Evolutionary conservation across 2,113 vertebrate species (phyloP).

Genomic region (Saguinus midas): DNA sequence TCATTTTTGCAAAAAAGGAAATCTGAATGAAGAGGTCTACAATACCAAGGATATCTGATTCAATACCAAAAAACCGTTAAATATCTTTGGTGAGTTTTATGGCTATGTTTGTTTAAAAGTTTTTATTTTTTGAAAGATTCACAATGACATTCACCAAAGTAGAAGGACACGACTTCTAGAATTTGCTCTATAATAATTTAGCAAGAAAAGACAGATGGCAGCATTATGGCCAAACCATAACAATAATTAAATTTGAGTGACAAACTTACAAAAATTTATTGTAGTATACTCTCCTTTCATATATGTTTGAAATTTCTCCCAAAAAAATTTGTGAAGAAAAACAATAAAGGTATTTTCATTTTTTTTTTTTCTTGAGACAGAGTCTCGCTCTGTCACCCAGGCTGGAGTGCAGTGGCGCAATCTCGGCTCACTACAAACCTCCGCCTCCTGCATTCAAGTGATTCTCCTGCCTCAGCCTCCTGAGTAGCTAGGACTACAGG

Average conservation of each 20-base stretch:
- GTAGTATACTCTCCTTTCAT: neutral
- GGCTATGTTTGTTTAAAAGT: neutral
- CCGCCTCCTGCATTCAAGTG: too few relatives aligned
- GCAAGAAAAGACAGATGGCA: neutral
- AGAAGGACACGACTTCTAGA: neutral
- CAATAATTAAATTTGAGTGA: neutral
- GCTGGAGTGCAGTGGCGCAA: too few relatives aligned
- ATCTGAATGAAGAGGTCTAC: neutral
- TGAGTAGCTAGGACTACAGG: too few relatives aligned
- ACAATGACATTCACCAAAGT: neutral
- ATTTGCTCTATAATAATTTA: conserved; percentile 4
- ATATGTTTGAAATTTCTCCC: neutral
- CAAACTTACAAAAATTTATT: neutral
- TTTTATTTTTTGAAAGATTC: neutral
- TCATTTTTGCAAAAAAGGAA: neutral
- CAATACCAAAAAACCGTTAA: neutral
- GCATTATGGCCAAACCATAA: neutral
- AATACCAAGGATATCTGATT: neutral
- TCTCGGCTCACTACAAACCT: too few relatives aligned
- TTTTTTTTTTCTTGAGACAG: too few relatives aligned
- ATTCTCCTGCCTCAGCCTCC: too few relatives aligned
- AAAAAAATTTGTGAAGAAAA: neutral
- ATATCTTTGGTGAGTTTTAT: neutral
- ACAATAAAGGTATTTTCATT: neutral
- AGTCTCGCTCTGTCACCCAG: too few relatives aligned